Evolutionary conservation across 2,797 vertebrate genomes (phyloP).

Genomic region (Rhabdomys pumilio): DNA sequence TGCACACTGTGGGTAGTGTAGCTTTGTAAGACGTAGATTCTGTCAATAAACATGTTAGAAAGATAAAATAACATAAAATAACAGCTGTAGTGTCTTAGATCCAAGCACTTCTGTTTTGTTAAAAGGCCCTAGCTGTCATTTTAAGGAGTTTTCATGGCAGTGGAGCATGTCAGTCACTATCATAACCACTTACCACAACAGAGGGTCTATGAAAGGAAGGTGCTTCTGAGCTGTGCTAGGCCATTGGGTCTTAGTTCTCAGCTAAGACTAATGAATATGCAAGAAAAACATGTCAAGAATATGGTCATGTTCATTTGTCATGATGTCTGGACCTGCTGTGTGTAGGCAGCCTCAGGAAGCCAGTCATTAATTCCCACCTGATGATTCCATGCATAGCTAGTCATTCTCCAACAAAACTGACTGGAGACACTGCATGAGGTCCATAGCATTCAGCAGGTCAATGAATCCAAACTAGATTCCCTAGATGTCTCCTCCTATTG

Average conservation of each 20-base stretch:
- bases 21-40: not conserved
- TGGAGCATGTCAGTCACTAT: not conserved
- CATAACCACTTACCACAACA: not conserved
- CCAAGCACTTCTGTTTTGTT: not conserved
- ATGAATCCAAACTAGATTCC: not conserved
- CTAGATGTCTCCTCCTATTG: not conserved
- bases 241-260: not conserved
- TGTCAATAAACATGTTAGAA: slow-evolving; percentile 30
- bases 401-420: not conserved
- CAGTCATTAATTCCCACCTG: not conserved
- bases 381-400: not conserved
- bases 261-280: not conserved
- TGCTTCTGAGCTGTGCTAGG: not conserved
- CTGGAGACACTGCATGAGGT: not conserved
- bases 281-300: not conserved
- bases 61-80: not conserved
- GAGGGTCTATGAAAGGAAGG: not conserved
- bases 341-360: not conserved
- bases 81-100: not conserved
- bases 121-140: not conserved
- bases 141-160: not conserved
- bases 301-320: not conserved
- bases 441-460: not conserved
- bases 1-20: not conserved
- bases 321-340: not conserved